Conservation (phyloP, 2,797 vertebrate species). For the Spheniscus humboldti region DNA sequence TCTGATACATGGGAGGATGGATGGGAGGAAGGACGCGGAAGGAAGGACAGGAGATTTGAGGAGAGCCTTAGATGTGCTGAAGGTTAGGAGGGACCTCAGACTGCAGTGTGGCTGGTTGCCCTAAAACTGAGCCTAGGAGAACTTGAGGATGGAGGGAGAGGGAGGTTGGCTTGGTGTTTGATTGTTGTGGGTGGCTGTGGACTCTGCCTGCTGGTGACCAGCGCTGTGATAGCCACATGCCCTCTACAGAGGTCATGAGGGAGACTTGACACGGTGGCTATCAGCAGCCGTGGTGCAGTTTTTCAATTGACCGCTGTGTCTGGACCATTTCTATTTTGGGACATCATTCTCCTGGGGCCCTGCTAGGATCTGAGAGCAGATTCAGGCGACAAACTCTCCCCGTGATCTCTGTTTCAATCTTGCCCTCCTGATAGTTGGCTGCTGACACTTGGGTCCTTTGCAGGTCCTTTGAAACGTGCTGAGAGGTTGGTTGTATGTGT, state of each 20-base stretch:
- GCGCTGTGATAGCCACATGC: fast-evolving
- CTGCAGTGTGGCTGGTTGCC: background rate
- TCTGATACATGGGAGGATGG: fast-evolving
- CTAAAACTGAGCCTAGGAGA: background rate
- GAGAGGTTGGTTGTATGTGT: background rate
- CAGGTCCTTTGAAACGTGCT: background rate
- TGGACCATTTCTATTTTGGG: background rate
- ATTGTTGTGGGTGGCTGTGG: background rate
- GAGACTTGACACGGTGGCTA: background rate
- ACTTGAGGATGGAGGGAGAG: background rate
- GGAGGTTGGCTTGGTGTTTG: background rate
- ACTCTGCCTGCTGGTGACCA: background rate
- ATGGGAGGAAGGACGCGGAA: background rate
- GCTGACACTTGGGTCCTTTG: background rate
- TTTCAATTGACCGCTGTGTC: background rate
- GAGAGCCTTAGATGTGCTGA: background rate
- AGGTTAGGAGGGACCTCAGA: background rate
- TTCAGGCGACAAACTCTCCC: background rate
- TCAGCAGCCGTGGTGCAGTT: background rate
- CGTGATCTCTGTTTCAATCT: background rate
- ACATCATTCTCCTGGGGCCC: background rate
- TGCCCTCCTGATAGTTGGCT: background rate
- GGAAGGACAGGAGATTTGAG: background rate
- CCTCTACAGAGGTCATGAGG: background rate
- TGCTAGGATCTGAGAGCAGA: background rate